Base-by-base conservation (phyloP, 2,797 vertebrate genomes). In the Muscicapa comitata region DNA sequence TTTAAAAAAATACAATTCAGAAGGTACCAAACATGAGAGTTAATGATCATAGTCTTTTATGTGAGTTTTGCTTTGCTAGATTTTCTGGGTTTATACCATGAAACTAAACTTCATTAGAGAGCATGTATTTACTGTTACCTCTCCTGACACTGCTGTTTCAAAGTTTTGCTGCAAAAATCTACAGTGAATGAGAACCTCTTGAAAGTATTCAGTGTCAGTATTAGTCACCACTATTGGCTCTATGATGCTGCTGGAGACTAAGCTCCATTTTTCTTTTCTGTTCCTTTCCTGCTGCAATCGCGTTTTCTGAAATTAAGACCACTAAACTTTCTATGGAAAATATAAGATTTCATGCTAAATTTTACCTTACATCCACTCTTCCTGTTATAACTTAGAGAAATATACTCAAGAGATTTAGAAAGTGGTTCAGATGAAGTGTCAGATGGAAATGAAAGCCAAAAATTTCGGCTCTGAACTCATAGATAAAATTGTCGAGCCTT, bases 1-100 rank as follows among this genome's bases (percentile, higher is more conserved):
- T 55, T 61, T 7, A 1, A 4, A 53, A 78, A 63, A 70, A 76
- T 51, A 7, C 45, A 67, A 43, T 79, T 93, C 92, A 74, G 79
- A 86, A 87, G 35, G 57, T 83, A 72, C 55, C 73, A 96, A 79
- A 94, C 1, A 14, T 42, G 26, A 86, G 45, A 80, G 42, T 85
- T 93, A 92, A 80, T 66, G 45, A 82, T 72, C 50, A 42, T 25
- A 63, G 76, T 24, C 66, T 63, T 68, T 95, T 66, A 63, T 66
- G 18, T 75, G 80, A 94, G 43, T 83, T 95, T 51, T 75, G 70
- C 65, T 96, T 95, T 93, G 84, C 61, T 67, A 74, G 38, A 74
- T 58, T 61, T 55, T 28, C 19, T 81, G 45, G 13, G 53, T 84
- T 76, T 94, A 45, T 31, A 31, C 33, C 43, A 91, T 75, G 72